Percentiles rank a stretch among this genome's conserved stretches.
phyloP scores from a whole-genome alignment of 2,113 vertebrate species.

The Syrmaticus mikado region DNA sequence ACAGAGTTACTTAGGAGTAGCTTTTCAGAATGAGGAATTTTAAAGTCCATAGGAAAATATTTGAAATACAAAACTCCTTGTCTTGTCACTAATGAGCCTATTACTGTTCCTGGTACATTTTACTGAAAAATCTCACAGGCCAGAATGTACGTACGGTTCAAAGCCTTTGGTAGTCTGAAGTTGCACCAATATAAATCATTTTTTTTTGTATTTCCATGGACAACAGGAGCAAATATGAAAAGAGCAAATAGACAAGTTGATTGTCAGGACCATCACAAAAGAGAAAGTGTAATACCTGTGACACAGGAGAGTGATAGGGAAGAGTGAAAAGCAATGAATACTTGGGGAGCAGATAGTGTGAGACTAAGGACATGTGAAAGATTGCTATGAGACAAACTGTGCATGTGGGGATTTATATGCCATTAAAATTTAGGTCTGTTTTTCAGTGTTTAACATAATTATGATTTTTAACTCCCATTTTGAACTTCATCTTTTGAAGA shows the following conservation, averaged over 20 bases:
- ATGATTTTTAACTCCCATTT: background rate
- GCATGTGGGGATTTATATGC: accelerated
- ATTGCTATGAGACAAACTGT: background rate
- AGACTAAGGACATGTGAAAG: background rate
- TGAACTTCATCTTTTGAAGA: background rate
- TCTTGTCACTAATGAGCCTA: background rate
- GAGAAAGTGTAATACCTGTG: background rate
- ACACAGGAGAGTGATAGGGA: background rate
- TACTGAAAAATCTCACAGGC: background rate
- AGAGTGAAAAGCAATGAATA: background rate
- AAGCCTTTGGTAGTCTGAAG: background rate
- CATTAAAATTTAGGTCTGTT: background rate
- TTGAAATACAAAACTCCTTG: background rate
- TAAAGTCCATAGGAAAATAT: background rate
- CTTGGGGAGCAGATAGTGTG: background rate
- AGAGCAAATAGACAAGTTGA: accelerated
- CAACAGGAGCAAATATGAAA: background rate
- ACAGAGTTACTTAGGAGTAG: background rate
- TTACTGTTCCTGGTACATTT: background rate
- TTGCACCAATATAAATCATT: background rate
- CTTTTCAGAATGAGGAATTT: background rate
- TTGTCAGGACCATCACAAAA: background rate
- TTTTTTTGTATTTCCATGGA: background rate
- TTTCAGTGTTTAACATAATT: background rate
- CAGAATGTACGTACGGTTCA: background rate